Evolutionary conservation across 92 coral and sea anemone genomes (phyloP).

Genomic region (Porites rus): DNA sequence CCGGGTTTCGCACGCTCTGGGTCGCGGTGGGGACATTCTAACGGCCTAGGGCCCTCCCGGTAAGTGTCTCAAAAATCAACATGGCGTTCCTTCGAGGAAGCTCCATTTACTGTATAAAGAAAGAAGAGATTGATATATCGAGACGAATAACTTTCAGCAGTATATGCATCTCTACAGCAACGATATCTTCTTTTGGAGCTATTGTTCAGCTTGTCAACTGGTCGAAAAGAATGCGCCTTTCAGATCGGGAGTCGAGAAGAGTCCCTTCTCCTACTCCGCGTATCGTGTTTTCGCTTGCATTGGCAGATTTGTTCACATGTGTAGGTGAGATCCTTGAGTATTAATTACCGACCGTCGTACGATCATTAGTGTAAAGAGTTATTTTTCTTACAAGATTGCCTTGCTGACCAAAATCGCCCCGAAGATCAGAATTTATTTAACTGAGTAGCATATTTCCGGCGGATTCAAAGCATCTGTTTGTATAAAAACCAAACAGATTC

Average conservation of each 20-base stretch:
- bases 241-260: constrained; percentile 49
- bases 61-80: not conserved
- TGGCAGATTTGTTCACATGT: constrained; percentile 91
- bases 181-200: constrained; percentile 87
- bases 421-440: no score
- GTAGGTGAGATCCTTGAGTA: constrained; percentile 67
- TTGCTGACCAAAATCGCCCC: no score
- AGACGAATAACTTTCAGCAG: constrained; percentile 62
- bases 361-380: not conserved
- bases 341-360: not conserved
- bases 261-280: constrained; percentile 79
- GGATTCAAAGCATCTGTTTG: no score
- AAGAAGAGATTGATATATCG: constrained; percentile 38
- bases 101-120: constrained; percentile 83
- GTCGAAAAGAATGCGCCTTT: constrained; percentile 42
- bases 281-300: constrained; percentile 81
- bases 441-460: no score
- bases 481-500: not conserved
- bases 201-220: constrained; percentile 76
- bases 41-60: not conserved
- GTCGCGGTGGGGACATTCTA: not conserved
- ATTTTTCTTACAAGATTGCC: not conserved
- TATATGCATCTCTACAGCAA: constrained; percentile 83
- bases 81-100: constrained; percentile 95
- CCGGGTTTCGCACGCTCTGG: not conserved